These are phyloP conservation scores for Enteromius mattozi DNA, from an alignment of 2,797 vertebrate genomes.

Conservation along the genomic window DNA sequence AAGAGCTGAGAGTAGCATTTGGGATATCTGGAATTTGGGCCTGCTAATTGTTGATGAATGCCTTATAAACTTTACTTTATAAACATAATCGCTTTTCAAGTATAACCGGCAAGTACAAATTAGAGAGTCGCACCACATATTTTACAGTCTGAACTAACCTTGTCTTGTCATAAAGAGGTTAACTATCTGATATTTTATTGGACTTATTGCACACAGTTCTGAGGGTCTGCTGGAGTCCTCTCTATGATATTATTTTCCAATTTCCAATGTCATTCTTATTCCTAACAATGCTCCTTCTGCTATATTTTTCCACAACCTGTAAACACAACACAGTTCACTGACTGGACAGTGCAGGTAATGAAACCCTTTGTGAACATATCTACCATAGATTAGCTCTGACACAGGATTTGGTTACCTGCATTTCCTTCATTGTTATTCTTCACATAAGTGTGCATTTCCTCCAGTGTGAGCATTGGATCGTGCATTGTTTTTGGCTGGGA, in stretches of 20 bases:
- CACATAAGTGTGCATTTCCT: conserved; percentile 14
- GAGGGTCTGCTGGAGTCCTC: background rate
- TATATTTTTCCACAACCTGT: background rate
- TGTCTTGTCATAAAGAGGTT: background rate
- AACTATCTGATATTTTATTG: background rate
- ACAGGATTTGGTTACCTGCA: conserved; percentile 18
- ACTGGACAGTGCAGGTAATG: conserved; percentile 8
- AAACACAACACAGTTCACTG: conserved; percentile 36
- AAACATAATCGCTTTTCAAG: background rate
- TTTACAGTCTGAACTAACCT: background rate
- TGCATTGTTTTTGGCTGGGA: conserved; percentile 60
- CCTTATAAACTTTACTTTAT: background rate
- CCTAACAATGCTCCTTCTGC: background rate
- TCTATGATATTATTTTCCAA: background rate
- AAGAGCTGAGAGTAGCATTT: background rate
- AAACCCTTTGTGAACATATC: conserved; percentile 20
- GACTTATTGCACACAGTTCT: background rate
- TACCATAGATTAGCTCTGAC: background rate
- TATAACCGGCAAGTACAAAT: background rate
- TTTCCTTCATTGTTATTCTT: conserved; percentile 45
- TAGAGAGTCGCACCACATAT: background rate
- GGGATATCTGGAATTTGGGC: background rate
- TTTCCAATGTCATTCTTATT: conserved; percentile 1
- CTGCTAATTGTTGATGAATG: background rate
- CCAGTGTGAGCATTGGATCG: conserved; percentile 52